A percentile compares a stretch with the other conserved stretches of the same genome.
phyloP scores from a whole-genome alignment of 1,140 invertebrate species.

The Drosophila obscura region DNA sequence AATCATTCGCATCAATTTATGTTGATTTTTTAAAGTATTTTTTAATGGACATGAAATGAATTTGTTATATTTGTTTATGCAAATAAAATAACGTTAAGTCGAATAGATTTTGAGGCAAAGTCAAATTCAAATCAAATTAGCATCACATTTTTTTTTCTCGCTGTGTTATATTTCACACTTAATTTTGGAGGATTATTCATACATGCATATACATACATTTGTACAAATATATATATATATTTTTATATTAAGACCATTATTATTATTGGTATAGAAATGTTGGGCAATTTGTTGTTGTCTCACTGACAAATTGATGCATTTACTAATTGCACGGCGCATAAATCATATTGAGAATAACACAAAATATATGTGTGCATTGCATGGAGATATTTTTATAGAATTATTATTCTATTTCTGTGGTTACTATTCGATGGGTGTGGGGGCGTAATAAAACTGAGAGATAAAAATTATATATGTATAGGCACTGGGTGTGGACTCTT shows the following conservation, averaged over 20 bases:
- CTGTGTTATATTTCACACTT: conserved; percentile 48
- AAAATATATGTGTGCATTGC: neutral
- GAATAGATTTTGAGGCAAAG: conserved; percentile 29
- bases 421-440: conserved; percentile 31
- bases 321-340: conserved; percentile 41
- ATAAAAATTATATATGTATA: conserved; percentile 39
- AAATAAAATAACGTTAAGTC: conserved; percentile 75
- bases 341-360: conserved; percentile 24
- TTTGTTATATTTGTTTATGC: conserved; percentile 68
- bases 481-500: conserved; percentile 37
- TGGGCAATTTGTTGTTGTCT: conserved; percentile 30
- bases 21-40: conserved; percentile 52
- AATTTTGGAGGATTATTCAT: conserved; percentile 32
- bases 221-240: too few species aligned
- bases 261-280: conserved; percentile 23
- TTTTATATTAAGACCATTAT: too few species aligned
- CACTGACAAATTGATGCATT: conserved; percentile 39
- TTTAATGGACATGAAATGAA: conserved; percentile 60
- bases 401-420: conserved; percentile 10
- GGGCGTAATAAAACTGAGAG: conserved; percentile 44
- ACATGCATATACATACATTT: neutral
- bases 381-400: conserved; percentile 7
- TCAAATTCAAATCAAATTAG: conserved; percentile 35
- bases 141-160: conserved; percentile 20
- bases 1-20: conserved; percentile 52